Evolutionary conservation across 2,797 vertebrate genomes (phyloP), one percentile per base, ranked within the genome.

Genomic region (Catamblyrhynchus diadema): DNA sequence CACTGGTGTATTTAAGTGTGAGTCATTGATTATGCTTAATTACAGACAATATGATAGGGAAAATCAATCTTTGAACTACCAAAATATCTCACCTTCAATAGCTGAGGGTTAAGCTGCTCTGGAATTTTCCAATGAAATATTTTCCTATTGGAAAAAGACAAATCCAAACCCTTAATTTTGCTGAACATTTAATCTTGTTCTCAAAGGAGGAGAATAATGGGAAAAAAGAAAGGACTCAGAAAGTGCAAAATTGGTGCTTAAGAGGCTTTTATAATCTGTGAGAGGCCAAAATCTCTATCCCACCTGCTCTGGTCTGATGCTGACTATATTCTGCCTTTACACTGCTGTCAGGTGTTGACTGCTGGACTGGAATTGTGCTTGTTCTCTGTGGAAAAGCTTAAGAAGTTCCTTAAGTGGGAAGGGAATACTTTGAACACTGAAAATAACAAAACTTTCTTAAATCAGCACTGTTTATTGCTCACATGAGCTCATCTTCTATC

Each of bases 21-120:
- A 96, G 79, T 94, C 85, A 94, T 94, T 94, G 93, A 94, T 95
- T 95, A 94, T 78, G 61, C 73, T 88, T 94, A 91, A 95, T 95
- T 96, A 91, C 54, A 91, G 85, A 37, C 39, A 72, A 91, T 88
- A 83, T 59, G 77, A 83, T 72, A 72, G 75, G 57, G 50, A 88
- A 94, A 90, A 90, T 94, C 87, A 90, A 69, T 96, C 77, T 89
- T 23, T 90, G 69, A 91, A 44, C 28, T 54, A 91, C 72, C 28
- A 69, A 75, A 94, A 94, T 93, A 90, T 35, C 69, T 95, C 85
- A 83, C 89, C 82, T 93, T 88, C 85, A 83, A 6, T 75, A 78
- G 45, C 57, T 78, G 57, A 89, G 54, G 50, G 53, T 78, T 94
- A 82, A 86, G 25, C 65, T 81, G 45, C 39, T 83, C 69, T 72